Base-by-base conservation (phyloP, 2,888 invertebrate genomes). In the Strigamia maritima region DNA sequence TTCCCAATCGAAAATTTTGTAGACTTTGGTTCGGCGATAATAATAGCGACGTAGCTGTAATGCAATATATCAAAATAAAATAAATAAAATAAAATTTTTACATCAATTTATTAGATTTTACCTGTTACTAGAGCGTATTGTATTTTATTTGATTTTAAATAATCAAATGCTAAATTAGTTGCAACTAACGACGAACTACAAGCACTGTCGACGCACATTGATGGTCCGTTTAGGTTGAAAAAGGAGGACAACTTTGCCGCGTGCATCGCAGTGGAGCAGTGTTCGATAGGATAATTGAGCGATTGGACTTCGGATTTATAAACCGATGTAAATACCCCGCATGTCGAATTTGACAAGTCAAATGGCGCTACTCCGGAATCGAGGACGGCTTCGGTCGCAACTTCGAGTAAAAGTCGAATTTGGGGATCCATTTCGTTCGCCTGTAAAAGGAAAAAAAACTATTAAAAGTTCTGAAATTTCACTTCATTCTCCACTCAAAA, bases 11-110 rank as follows among this genome's bases (percentile, higher is more conserved):
- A 19, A 19, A 24, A 12, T 76, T 76, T 19, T 76, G 76, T 2
- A 76, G 24, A 31, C 35, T 38, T 38, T 76, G 76, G 14, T 76
- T 76, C 24, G 76, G 76, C 12, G 76, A 76, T 35, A 76, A 16
- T 2, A 76, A 14, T 3, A 76, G 3, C 24, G 35, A 35, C 14
- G 35, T 35, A 0, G 35, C 76, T 76, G n/a, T n/a, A n/a, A n/a
- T n/a, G n/a, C n/a, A n/a, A n/a, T n/a, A n/a, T n/a, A n/a, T n/a
- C 3, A 75, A 22, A 3, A 26, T 26, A 40, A 40, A 40, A 2
- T 40, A 3, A 40, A 31, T 31, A 3, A 28, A 14, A 14, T 28
- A 75, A 75, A 26, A 24, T 2, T 6, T 28, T 10, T n/a, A 10
- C 19, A 16, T 28, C 70, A 8, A 70, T 70, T 70, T 70, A n/a